Percentiles rank a stretch among this genome's conserved stretches.
phyloP scores from a whole-genome alignment of 2,113 vertebrate species.

The Sus scrofa region T2T-Sscrofa CM000818.6:67968001-67968500 shows the following conservation, averaged over 20 bases:
- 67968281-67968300: not conserved
- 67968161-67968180: too few species aligned
- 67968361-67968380: conserved; percentile 29
- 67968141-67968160: too few species aligned
- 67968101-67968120: too few species aligned
- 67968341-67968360: conserved; percentile 16
- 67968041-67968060: too few species aligned
- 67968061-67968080: too few species aligned
- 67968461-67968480: conserved; percentile 18
- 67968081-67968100: too few species aligned
- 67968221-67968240: conserved; percentile 30
- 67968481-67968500: not conserved
- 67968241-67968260: conserved; percentile 49
- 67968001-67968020: too few species aligned
- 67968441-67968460: conserved; percentile 21
- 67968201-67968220: not conserved
- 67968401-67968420: conserved; percentile 11
- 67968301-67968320: not conserved
- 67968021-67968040: too few species aligned
- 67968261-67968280: conserved; percentile 50
- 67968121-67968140: too few species aligned
- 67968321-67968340: not conserved
- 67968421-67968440: conserved; percentile 1
- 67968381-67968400: not conserved
- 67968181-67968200: not conserved